A percentile compares a stretch with the other conserved stretches of the same genome.
Conservation (phyloP, 2,888 invertebrate genomes). For the Chymomyza amoena region DNA sequence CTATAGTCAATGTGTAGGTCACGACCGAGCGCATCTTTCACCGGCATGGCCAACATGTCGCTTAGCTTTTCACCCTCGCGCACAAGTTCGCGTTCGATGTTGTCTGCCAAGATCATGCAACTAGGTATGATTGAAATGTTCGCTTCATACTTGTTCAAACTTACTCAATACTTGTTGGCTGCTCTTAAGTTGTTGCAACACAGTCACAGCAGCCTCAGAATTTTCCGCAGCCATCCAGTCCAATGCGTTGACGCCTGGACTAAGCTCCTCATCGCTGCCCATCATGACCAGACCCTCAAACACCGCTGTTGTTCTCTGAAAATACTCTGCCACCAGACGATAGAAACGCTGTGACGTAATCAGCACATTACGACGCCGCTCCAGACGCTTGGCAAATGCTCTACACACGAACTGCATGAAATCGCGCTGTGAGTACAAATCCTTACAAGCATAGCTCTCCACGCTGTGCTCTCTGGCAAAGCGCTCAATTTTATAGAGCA, state of each 20-base stretch:
- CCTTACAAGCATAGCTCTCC: conserved; percentile 79
- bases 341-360: conserved; percentile 88
- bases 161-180: conserved; percentile 83
- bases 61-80: conserved; percentile 88
- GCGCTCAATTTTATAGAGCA: conserved; percentile 85
- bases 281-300: conserved; percentile 85
- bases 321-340: conserved; percentile 86
- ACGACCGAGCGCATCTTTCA: conserved; percentile 87
- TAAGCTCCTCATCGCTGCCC: conserved; percentile 69
- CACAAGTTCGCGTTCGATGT: conserved; percentile 84
- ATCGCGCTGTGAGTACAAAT: conserved; percentile 86
- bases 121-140: not conserved
- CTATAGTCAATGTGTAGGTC: conserved; percentile 85
- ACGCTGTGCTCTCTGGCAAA: conserved; percentile 79
- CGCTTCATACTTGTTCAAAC: conserved; percentile 34
- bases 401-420: conserved; percentile 91
- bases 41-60: conserved; percentile 87
- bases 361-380: conserved; percentile 85
- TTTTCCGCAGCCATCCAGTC: conserved; percentile 75
- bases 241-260: conserved; percentile 45
- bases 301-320: conserved; percentile 83
- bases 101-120: conserved; percentile 79
- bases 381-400: conserved; percentile 87
- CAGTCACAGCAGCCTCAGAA: conserved; percentile 81
- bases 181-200: conserved; percentile 82